Evolutionary conservation across 2,797 vertebrate genomes (phyloP).

Genomic region (Linurgus olivaceus): DNA sequence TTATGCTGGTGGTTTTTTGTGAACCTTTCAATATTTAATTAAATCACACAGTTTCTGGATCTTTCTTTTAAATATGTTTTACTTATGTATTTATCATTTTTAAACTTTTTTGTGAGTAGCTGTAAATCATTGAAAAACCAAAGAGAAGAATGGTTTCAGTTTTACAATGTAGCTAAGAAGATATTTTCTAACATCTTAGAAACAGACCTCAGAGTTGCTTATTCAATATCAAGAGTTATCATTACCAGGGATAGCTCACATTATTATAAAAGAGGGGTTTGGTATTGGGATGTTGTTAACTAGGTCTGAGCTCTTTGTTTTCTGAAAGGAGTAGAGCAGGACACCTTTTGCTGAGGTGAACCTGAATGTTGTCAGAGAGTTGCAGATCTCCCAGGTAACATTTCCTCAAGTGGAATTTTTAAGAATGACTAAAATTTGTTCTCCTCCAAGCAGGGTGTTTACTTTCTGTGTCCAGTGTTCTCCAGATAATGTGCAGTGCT

Average conservation of each 20-base stretch:
- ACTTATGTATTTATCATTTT: neutral
- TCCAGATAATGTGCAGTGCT: conserved; percentile 35
- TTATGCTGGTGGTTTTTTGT: neutral
- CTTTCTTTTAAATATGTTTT: neutral
- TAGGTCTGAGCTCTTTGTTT: neutral
- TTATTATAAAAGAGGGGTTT: neutral
- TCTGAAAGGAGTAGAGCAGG: neutral
- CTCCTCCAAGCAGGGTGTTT: neutral
- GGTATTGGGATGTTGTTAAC: neutral
- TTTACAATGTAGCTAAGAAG: neutral
- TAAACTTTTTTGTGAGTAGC: neutral
- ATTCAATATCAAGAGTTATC: neutral
- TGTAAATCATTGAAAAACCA: neutral
- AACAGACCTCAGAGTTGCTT: neutral
- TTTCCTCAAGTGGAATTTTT: conserved; percentile 11
- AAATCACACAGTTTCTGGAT: neutral
- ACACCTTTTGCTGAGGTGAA: neutral
- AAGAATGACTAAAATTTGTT: conserved; percentile 17
- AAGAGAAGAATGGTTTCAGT: neutral
- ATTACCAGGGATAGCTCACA: neutral
- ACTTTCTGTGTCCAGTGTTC: conserved; percentile 21
- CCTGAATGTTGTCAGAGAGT: neutral
- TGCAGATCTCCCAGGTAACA: neutral
- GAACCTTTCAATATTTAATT: neutral
- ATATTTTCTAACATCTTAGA: neutral